These are phyloP conservation scores for Triplophysa yarkandensis DNA, from an alignment of 2,797 vertebrate species.

Conservation along the genomic window DNA sequence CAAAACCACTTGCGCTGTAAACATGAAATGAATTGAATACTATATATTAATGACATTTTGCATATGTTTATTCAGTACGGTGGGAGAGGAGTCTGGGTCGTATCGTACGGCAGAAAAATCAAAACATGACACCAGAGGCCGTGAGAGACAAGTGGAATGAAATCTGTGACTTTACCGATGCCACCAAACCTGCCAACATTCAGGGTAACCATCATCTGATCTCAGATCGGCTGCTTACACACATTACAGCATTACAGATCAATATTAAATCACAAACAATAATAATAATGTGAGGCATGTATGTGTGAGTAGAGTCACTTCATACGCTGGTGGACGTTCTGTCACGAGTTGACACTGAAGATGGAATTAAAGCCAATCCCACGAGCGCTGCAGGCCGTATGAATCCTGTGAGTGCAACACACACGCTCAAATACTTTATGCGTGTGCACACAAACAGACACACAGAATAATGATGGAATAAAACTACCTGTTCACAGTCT, in stretches of 20 bases:
- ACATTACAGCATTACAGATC: not conserved
- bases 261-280: no score
- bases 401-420: slow-evolving; percentile 77
- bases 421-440: no score
- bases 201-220: slow-evolving; percentile 74
- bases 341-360: slow-evolving; percentile 77
- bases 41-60: not conserved
- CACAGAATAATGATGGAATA: not conserved
- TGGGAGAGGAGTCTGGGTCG: slow-evolving; percentile 89
- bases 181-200: slow-evolving; percentile 77
- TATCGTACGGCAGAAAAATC: slow-evolving; percentile 79
- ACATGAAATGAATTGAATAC: no score
- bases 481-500: slow-evolving; percentile 50
- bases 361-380: slow-evolving; percentile 71
- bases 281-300: no score
- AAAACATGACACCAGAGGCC: slow-evolving; percentile 83
- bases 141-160: slow-evolving; percentile 87
- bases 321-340: slow-evolving; percentile 74
- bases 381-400: slow-evolving; percentile 70
- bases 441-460: not conserved
- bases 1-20: no score
- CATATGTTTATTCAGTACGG: slow-evolving; percentile 77
- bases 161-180: slow-evolving; percentile 90
- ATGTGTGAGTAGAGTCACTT: slow-evolving; percentile 77
- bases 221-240: no score